These are phyloP conservation scores for Tokudaia muenninki DNA, from an alignment of 2,797 vertebrate species.

Conservation along the genomic window DNA sequence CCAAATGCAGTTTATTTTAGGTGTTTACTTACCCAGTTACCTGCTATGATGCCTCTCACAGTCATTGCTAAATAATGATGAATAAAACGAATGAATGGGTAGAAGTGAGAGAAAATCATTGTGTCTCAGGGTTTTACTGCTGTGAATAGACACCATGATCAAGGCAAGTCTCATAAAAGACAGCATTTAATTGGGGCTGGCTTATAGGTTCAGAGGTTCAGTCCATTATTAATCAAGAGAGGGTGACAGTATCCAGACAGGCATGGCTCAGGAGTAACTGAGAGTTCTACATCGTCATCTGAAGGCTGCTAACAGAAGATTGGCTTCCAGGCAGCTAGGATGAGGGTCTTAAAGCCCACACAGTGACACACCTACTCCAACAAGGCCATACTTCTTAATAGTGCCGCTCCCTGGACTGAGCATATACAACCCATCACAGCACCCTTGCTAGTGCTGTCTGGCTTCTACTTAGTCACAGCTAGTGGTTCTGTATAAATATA, in stretches of 20 bases:
- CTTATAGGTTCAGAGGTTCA: no score
- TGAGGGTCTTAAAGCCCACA: neutral
- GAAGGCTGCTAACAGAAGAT: no score
- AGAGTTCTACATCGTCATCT: no score
- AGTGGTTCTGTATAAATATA: conserved; percentile 26
- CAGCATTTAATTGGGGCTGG: no score
- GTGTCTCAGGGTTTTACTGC: neutral
- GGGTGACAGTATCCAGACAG: no score
- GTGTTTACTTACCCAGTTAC: neutral
- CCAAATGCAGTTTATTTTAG: conserved; percentile 25
- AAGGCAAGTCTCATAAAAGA: no score
- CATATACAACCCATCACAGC: no score
- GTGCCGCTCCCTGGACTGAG: neutral
- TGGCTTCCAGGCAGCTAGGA: neutral
- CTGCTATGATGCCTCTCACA: neutral
- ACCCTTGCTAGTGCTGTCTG: neutral
- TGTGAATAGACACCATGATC: no score
- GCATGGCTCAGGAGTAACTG: no score
- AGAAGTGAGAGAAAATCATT: neutral
- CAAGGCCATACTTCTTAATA: neutral
- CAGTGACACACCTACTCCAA: no score
- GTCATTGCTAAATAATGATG: neutral
- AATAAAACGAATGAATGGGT: neutral
- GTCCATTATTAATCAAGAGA: no score
- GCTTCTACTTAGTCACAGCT: neutral